Evolutionary conservation across 2,888 invertebrate genomes (phyloP).

Genomic region (Calameuta pallipes): DNA sequence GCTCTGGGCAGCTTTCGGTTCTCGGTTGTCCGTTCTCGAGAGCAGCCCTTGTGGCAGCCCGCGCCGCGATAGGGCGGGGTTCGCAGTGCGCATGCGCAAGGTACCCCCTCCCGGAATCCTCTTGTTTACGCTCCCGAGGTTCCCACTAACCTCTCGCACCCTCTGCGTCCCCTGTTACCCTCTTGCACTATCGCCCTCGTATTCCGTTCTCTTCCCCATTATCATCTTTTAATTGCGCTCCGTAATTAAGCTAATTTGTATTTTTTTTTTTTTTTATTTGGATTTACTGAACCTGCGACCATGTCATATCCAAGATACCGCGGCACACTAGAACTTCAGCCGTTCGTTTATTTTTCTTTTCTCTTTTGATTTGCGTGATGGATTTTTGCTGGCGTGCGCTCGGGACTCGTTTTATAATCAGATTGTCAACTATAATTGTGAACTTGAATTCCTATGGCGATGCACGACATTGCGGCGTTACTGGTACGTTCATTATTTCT

Average conservation of each 20-base stretch:
- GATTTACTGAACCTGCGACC: constrained; percentile 18
- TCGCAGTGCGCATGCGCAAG: constrained; percentile 56
- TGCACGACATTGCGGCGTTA: constrained; percentile 25
- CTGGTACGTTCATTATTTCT: constrained; percentile 31
- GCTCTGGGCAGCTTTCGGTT: background rate
- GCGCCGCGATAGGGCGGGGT: constrained; percentile 60
- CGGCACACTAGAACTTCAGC: background rate
- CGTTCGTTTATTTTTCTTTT: background rate
- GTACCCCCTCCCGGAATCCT: constrained; percentile 32
- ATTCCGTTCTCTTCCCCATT: constrained; percentile 32
- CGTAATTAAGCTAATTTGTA: constrained; percentile 33
- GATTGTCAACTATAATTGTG: background rate
- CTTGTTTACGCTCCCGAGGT: constrained; percentile 56
- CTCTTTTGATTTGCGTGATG: background rate
- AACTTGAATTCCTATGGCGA: background rate
- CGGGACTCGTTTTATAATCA: background rate
- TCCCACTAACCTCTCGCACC: constrained; percentile 23
- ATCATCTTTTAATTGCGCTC: constrained; percentile 48
- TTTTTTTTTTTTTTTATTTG: constrained; percentile 23
- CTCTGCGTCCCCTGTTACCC: constrained; percentile 15
- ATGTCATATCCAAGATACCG: background rate
- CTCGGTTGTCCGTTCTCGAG: constrained; percentile 18
- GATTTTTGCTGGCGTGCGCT: background rate
- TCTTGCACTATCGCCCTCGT: constrained; percentile 21
- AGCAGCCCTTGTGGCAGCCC: constrained; percentile 27